Percentiles rank a stretch among this genome's conserved stretches.
Conservation (phyloP, 2,797 vertebrate genomes). For the Phrynocephalus forsythii region DNA sequence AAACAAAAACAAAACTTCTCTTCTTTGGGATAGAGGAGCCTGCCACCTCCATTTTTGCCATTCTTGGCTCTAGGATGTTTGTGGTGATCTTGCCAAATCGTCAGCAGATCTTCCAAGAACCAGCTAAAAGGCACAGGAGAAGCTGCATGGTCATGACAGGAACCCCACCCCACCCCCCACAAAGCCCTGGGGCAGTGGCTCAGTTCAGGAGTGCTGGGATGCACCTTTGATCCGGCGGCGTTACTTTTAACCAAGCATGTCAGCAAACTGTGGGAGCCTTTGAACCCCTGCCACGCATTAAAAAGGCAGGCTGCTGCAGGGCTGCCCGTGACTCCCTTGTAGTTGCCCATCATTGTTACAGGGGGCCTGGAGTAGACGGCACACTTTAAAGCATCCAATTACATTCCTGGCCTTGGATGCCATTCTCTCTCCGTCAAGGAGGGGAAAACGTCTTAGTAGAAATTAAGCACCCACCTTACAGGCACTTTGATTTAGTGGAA, state of each 20-base stretch:
- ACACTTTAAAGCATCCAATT: conserved; percentile 72
- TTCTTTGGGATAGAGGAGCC: background rate
- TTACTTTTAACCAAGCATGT: background rate
- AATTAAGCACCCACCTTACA: conserved; percentile 70
- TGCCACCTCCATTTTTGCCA: background rate
- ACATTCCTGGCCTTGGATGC: conserved; percentile 60
- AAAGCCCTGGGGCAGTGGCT: background rate
- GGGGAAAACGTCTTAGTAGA: conserved; percentile 71
- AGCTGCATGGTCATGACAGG: too few relatives aligned
- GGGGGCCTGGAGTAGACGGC: conserved; percentile 67
- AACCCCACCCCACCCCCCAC: too few relatives aligned
- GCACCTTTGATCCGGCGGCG: background rate
- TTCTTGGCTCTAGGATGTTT: background rate
- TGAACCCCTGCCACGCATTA: background rate
- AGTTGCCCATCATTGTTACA: conserved; percentile 57
- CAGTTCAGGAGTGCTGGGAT: background rate
- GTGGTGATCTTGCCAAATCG: background rate
- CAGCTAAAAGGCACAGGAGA: too few relatives aligned
- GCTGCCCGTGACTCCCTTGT: conserved; percentile 40
- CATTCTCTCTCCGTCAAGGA: conserved; percentile 61
- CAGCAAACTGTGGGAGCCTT: background rate
- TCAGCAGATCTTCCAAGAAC: background rate
- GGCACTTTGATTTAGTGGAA: conserved; percentile 79
- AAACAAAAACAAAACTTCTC: too few relatives aligned
- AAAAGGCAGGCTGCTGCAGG: background rate